Evolutionary conservation across 2,113 vertebrate genomes (phyloP), one percentile per base, ranked within the genome.

Genomic region (Pterocles orientalis): DNA sequence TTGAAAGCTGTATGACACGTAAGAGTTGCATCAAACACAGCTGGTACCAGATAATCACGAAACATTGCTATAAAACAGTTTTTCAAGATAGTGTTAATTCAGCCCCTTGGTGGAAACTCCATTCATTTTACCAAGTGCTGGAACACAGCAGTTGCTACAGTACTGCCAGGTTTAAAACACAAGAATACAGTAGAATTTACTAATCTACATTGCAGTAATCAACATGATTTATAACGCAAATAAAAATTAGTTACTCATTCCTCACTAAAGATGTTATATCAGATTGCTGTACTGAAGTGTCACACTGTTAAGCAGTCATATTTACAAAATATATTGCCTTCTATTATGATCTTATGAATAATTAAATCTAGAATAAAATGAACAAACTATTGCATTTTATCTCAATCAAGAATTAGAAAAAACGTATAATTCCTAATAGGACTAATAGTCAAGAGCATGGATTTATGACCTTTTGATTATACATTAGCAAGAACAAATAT

Each of bases 331-430:
- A 51, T 10, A 90, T 75, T 75, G 53, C 68, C 53, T 86, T 91
- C 90, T 87, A 79, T 83, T 86, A 68, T 23, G 76, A 88, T 70
- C 71, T 86, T 86, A 82, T 58, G 41, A 97, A 93, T 94, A 92
- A 95, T 93, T 93, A 96, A 90, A 85, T 58, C 36, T 34, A 60
- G 61, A 86, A 88, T 78, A 73, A 91, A 95, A 83, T 54, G 29
- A 96, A 84, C 80, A 86, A 94, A 91, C 75, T 34, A 26, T 7
- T 78, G 51, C 39, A 29, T 48, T 90, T 96, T 80, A 71, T 88
- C 96, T 93, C 90, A 87, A 90, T 81, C 76, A 83, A 53, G 53
- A 83, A 81, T 86, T 9, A 33, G 39, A 85, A 86, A 85, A 79
- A 18, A 34, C 28, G 51, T 93, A 39, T 62, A 81, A 94, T 82